phyloP scores from a whole-genome alignment of 1,140 invertebrate genomes.

The Temnothorax nylanderi region DNA sequence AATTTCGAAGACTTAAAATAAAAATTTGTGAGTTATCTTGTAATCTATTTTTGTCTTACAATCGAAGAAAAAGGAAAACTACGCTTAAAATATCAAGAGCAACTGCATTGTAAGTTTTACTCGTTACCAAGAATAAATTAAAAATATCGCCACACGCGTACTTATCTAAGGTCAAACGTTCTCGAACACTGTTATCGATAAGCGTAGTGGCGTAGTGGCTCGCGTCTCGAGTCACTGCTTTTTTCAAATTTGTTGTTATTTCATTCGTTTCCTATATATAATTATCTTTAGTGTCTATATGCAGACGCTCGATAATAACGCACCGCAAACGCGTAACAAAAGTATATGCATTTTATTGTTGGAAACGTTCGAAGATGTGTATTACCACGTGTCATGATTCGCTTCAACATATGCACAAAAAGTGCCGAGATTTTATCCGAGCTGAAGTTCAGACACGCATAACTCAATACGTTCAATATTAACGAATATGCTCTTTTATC shows the following conservation, averaged over 20 bases:
- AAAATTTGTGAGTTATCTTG: neutral
- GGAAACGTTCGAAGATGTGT: neutral
- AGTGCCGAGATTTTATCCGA: neutral
- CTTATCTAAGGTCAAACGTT: slow-evolving; percentile 12
- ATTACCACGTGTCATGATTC: neutral
- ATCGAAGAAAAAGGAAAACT: neutral
- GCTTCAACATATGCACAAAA: neutral
- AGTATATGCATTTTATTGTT: neutral
- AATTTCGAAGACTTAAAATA: neutral
- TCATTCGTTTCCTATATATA: neutral
- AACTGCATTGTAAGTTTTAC: neutral
- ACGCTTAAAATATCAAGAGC: neutral
- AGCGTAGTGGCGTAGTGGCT: neutral
- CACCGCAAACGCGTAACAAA: neutral
- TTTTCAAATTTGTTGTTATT: neutral
- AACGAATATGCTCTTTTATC: neutral
- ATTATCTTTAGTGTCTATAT: neutral
- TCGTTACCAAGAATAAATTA: neutral
- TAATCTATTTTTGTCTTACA: neutral
- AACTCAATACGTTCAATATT: neutral
- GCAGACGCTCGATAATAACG: neutral
- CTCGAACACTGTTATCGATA: neutral
- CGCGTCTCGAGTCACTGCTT: neutral
- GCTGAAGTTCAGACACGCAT: neutral
- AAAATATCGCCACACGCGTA: neutral